Base-by-base conservation (phyloP, 2,888 invertebrate species). In the Cremastinae sp. region DNA sequence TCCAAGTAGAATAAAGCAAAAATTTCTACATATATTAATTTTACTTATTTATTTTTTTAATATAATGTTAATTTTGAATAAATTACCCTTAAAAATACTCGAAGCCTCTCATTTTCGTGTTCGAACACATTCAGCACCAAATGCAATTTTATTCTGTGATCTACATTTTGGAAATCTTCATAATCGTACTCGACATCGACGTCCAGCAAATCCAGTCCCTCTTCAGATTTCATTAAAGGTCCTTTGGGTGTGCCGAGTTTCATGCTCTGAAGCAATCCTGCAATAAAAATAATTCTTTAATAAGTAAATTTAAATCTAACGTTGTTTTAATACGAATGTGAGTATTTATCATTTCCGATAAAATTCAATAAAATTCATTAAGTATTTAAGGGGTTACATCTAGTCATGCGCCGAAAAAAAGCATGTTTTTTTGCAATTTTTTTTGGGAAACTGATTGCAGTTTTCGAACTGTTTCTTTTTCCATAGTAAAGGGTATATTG, bases 141-240 rank as follows among this genome's bases (percentile, higher is more conserved):
- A 83, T 91, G 91, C 2, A 92, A 86, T 82, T 93, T 93, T n/a
- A 93, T 87, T 56, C 93, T 91, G 81, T 92, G 92, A 86, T 93
- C 93, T 14, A 92, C 89, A 78, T 91, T 90, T 72, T 89, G 89
- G 66, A 92, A 93, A 81, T 93, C 90, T 4, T 83, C 90, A 78
- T 91, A 93, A 39, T 91, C 92, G 80, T 92, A 93, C 81, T 91
- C 90, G 79, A 92, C 91, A 16, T 85, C 83, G 22, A 84, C 85
- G 7, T 84, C 81, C 10, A 80, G 71, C 49, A 84, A 82, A 43
- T 83, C 84, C 1, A 83, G 68, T 8, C 73, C 75, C 9, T 86
- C 85, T 18, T 85, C 84, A 9, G 81, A 70, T 78, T 86, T 86
- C 55, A 90, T 88, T 68, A 88, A 88, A 0, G 90, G 86, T 59